phyloP scores from a whole-genome alignment of 2,888 invertebrate species.

The Colletes collaris region DNA sequence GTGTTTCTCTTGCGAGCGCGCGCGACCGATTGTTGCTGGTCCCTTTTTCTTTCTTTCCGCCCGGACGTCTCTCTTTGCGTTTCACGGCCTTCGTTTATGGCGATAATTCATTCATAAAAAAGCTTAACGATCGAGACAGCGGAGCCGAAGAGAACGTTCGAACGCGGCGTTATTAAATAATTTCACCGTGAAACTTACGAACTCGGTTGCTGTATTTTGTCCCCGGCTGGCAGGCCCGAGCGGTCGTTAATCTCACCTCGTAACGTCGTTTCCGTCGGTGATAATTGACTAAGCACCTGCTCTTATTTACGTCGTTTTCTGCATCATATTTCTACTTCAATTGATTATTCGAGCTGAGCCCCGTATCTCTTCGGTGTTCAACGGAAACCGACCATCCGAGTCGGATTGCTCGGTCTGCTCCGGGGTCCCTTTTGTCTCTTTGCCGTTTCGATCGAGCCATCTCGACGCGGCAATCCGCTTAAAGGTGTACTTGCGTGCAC shows the following conservation, averaged over 20 bases:
- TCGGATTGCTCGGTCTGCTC: conserved; percentile 4
- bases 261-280: conserved; percentile 5
- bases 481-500: not conserved
- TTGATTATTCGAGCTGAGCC: not conserved
- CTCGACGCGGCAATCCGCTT: conserved; percentile 14
- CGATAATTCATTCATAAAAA: conserved; percentile 44
- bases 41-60: not conserved
- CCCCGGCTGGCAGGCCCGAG: not conserved
- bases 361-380: not conserved
- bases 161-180: conserved; percentile 38
- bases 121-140: conserved; percentile 25
- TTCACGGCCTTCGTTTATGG: conserved; percentile 23
- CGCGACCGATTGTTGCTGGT: conserved; percentile 23
- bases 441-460: conserved; percentile 11
- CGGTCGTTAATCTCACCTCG: conserved; percentile 14
- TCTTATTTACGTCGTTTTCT: not conserved
- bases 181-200: conserved; percentile 7
- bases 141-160: conserved; percentile 1
- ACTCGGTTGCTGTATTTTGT: not conserved
- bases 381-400: conserved; percentile 9
- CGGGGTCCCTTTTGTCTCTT: conserved; percentile 9
- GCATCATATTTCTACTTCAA: not conserved
- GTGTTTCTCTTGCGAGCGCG: conserved; percentile 28
- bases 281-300: conserved; percentile 15
- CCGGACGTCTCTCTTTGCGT: not conserved